These are phyloP conservation scores for Pinctada fucata DNA, from an alignment of 2,888 invertebrate species.

Conservation along the genomic window DNA sequence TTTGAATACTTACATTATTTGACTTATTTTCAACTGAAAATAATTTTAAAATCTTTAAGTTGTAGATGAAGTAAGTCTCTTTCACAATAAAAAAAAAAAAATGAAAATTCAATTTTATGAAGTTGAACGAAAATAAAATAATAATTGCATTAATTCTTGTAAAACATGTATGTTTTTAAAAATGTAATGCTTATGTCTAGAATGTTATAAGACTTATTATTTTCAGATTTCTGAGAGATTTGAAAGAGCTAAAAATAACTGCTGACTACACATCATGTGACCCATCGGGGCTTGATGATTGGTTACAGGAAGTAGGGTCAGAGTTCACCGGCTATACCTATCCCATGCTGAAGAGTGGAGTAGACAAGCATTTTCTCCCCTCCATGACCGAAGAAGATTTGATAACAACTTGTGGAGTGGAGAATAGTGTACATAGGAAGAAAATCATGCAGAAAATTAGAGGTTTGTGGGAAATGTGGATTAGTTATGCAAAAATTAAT, in stretches of 20 bases:
- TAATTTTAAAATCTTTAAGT: too few species aligned
- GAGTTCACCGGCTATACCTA: slow-evolving; percentile 98
- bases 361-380: slow-evolving; percentile 93
- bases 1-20: too few species aligned
- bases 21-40: too few species aligned
- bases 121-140: too few species aligned
- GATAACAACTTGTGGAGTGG: slow-evolving; percentile 90
- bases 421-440: slow-evolving; percentile 95
- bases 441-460: slow-evolving; percentile 92
- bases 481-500: neutral
- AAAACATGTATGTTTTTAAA: too few species aligned
- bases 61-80: too few species aligned
- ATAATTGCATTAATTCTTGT: too few species aligned
- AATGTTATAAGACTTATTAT: neutral
- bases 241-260: slow-evolving; percentile 94
- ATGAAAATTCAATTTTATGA: too few species aligned
- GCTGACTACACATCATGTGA: slow-evolving; percentile 97
- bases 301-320: slow-evolving; percentile 86
- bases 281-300: slow-evolving; percentile 84
- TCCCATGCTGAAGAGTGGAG: slow-evolving; percentile 95
- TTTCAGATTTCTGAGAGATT: slow-evolving; percentile 89
- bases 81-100: too few species aligned
- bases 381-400: slow-evolving; percentile 93
- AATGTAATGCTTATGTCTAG: too few species aligned
- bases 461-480: slow-evolving; percentile 76